Base-by-base conservation (phyloP, 2,888 invertebrate species). In the Chirona hameri region DNA sequence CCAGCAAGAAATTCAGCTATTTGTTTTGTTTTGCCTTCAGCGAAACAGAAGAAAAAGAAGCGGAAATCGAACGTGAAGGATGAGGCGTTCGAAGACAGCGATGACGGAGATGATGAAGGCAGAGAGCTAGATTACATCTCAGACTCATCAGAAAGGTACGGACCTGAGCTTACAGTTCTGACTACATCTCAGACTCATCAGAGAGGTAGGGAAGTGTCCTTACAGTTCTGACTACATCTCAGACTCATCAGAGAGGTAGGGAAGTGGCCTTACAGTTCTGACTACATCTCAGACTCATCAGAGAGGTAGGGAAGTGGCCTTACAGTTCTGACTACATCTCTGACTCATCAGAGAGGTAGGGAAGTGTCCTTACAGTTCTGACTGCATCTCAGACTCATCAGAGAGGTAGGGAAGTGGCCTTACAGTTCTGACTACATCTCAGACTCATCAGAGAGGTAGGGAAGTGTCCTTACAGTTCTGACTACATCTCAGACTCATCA, bases 51-150 rank as follows among this genome's bases (percentile, higher is more conserved):
- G 79, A 91, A 85, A 84, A 87, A 86, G 84, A 95, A 94, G 87
- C 94, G 94, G 86, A 94, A 94, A 89, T 92, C 93, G 83, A 93
- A 93, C 84, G 93, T 94, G 0, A 94, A 96, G 84, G 93, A 94
- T 85, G 97, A 98, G 87, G 97, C 97, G 0, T 92, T 94, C 83
- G 98, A 98, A 88, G 98, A 99, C 87, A 97, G 97, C 85, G 98
- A 98, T 88, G 98, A 98, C 88, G 98, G 97, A 0, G 98, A 99
- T 88, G 97, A 95, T 86, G 98, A 98, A 89, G 98, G 98, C 0
- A 89, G 95, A 82, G 98, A 99, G 90, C 91, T 93, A 85, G 98
- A 98, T 88, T 98, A 98, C 87, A 97, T 98, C 87, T 95, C 96
- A 0, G 95, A 95, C 87, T 94, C 94, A 0, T 94, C 94, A 0